Percentiles rank a stretch among this genome's conserved stretches.
Evolutionary conservation across 2,888 invertebrate species (phyloP).

Genomic region (Chironomus riparius): DNA sequence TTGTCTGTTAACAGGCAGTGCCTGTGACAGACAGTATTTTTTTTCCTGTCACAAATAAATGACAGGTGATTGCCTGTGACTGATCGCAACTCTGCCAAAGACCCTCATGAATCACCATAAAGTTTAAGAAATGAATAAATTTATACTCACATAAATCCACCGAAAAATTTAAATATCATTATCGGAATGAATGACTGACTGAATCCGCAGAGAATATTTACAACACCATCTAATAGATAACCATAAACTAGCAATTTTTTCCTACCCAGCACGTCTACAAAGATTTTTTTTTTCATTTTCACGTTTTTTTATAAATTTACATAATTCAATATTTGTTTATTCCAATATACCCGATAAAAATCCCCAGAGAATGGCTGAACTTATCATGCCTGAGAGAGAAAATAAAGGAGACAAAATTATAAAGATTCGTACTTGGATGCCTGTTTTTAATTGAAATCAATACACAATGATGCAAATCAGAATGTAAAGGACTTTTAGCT

Average conservation of each 20-base stretch:
- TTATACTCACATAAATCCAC: slow-evolving; percentile 62
- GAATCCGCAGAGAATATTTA: slow-evolving; percentile 54
- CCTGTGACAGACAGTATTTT: no score
- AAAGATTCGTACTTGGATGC: background rate
- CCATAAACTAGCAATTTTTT: slow-evolving; percentile 58
- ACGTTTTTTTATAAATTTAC: background rate
- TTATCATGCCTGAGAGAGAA: slow-evolving; percentile 57
- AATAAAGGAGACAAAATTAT: background rate
- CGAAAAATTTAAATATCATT: slow-evolving; percentile 60
- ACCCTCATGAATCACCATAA: no score
- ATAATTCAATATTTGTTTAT: background rate
- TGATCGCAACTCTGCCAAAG: no score
- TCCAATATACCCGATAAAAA: slow-evolving; percentile 47
- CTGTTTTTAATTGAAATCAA: no score
- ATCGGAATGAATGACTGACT: slow-evolving; percentile 59
- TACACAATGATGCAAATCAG: background rate
- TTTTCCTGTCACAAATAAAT: no score
- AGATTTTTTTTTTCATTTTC: background rate
- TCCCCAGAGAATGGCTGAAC: slow-evolving; percentile 68
- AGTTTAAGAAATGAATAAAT: background rate
- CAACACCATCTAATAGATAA: slow-evolving; percentile 52
- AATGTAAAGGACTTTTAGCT: background rate
- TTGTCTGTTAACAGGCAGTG: no score
- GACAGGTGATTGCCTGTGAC: no score
- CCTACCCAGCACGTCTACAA: slow-evolving; percentile 57